A percentile compares a stretch with the other conserved stretches of the same genome.
Evolutionary conservation across 2,113 vertebrate genomes (phyloP).

Genomic region (Pangasianodon gigas): DNA sequence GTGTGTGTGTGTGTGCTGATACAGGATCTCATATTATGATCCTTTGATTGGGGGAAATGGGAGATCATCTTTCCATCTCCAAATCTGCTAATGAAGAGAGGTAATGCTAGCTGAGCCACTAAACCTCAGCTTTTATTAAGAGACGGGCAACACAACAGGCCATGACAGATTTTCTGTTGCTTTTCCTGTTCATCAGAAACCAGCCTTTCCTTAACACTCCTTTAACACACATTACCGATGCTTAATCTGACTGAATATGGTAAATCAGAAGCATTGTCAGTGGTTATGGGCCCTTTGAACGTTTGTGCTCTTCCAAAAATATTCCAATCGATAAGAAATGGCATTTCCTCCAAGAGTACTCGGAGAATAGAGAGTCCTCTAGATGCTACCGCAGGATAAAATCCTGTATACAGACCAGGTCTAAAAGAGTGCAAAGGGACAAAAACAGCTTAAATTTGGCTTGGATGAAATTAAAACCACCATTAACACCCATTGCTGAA

Average conservation of each 20-base stretch:
- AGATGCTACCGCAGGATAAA: background rate
- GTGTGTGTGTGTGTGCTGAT: background rate
- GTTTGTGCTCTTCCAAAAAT: background rate
- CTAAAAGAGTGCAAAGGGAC: too few relatives aligned
- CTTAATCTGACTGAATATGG: background rate
- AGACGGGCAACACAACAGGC: conserved; percentile 51
- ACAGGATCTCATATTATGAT: conserved; percentile 15
- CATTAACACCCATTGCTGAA: background rate
- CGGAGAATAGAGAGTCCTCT: background rate
- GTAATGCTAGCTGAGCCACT: conserved; percentile 21
- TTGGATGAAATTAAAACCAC: background rate
- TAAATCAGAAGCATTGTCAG: background rate
- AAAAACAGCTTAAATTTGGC: background rate
- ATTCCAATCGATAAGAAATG: background rate
- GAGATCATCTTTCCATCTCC: background rate
- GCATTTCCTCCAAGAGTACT: background rate
- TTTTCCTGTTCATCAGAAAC: conserved; percentile 14
- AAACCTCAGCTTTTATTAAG: conserved; percentile 45
- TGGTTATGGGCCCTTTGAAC: background rate
- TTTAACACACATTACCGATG: background rate
- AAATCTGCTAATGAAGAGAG: background rate
- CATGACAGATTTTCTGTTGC: conserved; percentile 34
- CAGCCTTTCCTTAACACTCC: background rate
- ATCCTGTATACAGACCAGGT: too few relatives aligned
- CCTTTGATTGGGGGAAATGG: conserved; percentile 19